Percentiles rank a stretch among this genome's conserved stretches.
These are phyloP conservation scores for Leptocoma aspasia DNA, from an alignment of 2,113 vertebrate species.

Conservation along the genomic window DNA sequence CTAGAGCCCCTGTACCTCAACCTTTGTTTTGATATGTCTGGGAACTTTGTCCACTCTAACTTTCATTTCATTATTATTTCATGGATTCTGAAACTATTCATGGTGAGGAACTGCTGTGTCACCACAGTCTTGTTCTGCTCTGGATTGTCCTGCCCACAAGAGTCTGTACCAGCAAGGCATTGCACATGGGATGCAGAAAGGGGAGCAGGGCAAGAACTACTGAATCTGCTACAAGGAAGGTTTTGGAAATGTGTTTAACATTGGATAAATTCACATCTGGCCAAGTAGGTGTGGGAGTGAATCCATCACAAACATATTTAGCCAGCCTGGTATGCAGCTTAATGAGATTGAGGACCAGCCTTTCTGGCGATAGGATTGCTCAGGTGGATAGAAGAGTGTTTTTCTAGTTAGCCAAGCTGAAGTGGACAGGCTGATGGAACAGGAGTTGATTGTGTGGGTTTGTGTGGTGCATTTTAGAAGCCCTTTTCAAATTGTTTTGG, in stretches of 20 bases:
- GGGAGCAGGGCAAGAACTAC: background rate
- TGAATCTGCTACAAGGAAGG: background rate
- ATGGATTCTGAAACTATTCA: background rate
- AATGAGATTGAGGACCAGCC: background rate
- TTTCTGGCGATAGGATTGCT: background rate
- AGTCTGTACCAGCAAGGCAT: background rate
- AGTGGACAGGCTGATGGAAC: background rate
- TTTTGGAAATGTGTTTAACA: background rate
- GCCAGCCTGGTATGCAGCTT: background rate
- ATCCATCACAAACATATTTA: background rate
- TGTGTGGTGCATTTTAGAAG: background rate
- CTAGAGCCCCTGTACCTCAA: background rate
- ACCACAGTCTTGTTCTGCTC: background rate
- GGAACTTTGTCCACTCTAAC: background rate
- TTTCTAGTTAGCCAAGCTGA: background rate
- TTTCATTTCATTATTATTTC: background rate
- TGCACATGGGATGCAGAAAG: accelerated
- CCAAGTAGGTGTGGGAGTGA: background rate
- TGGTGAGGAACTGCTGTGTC: background rate
- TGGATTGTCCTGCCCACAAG: background rate
- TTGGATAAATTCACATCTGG: background rate
- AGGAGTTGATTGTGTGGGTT: background rate
- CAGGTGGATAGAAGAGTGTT: background rate
- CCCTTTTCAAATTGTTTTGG: background rate
- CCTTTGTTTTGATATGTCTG: background rate